Conservation (phyloP, 2,888 invertebrate species). For the Dendrolimus houi region DNA sequence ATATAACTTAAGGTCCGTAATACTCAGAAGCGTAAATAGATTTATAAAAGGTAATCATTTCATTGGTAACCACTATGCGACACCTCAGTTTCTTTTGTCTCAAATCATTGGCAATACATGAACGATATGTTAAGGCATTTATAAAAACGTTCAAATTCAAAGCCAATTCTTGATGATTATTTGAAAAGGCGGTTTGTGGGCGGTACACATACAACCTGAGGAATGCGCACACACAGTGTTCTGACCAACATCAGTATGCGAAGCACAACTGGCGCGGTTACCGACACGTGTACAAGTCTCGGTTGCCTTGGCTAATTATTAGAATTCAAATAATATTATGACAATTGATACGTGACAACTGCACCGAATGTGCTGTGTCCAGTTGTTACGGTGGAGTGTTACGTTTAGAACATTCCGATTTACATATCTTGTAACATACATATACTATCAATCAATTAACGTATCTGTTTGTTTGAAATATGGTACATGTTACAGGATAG, state of each 20-base stretch:
- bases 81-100: conserved; percentile 20
- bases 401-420: no score
- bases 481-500: no score
- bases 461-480: no score
- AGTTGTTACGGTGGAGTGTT: background rate
- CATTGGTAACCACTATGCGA: conserved; percentile 13
- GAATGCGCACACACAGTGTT: conserved; percentile 61
- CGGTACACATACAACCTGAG: conserved; percentile 21
- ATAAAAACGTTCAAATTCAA: background rate
- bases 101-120: background rate
- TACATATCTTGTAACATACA: no score
- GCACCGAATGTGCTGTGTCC: conserved; percentile 7
- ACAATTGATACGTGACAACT: conserved; percentile 32
- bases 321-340: conserved; percentile 33
- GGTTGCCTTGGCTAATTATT: conserved; percentile 56
- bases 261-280: conserved; percentile 42
- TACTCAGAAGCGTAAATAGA: no score
- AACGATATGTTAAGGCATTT: no score
- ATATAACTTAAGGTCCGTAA: no score
- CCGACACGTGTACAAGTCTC: conserved; percentile 53
- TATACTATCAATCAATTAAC: no score
- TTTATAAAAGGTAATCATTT: no score
- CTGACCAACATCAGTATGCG: conserved; percentile 59
- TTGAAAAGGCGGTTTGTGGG: conserved; percentile 17
- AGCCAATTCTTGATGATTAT: conserved; percentile 12